Evolutionary conservation across 2,797 vertebrate species (phyloP).

Genomic region (Sebastes variabilis): DNA sequence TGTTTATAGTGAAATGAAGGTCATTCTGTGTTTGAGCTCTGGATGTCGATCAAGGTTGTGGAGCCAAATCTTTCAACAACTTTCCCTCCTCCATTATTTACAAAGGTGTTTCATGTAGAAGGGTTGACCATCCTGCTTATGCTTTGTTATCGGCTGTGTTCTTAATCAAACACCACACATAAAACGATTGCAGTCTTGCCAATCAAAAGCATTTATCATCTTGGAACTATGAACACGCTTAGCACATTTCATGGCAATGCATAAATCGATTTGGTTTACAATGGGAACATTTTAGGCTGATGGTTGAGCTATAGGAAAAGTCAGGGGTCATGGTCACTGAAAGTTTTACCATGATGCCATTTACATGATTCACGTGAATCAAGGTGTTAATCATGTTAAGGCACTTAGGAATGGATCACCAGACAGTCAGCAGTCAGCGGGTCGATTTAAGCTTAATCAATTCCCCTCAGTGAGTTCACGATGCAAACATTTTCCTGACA

Average conservation of each 20-base stretch:
- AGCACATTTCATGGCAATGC: neutral
- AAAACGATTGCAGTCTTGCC: neutral
- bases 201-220: neutral
- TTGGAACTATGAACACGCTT: neutral
- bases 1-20: conserved; percentile 16
- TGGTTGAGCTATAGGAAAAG: neutral
- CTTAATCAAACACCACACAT: neutral
- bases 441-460: too few species aligned
- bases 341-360: too few species aligned
- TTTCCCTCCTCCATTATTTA: neutral
- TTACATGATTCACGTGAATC: too few species aligned
- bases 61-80: neutral
- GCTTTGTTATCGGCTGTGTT: neutral
- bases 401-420: too few species aligned
- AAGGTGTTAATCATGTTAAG: too few species aligned
- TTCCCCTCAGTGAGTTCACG: neutral
- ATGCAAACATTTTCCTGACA: neutral
- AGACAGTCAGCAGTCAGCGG: too few species aligned
- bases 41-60: neutral
- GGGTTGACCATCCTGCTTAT: neutral
- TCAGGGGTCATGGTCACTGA: neutral
- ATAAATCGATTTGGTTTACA: neutral
- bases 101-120: neutral
- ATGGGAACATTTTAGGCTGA: neutral
- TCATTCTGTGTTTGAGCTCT: conserved; percentile 14